These are phyloP conservation scores for Polylopha cassiicola DNA, from an alignment of 2,888 invertebrate species.

Conservation along the genomic window DNA sequence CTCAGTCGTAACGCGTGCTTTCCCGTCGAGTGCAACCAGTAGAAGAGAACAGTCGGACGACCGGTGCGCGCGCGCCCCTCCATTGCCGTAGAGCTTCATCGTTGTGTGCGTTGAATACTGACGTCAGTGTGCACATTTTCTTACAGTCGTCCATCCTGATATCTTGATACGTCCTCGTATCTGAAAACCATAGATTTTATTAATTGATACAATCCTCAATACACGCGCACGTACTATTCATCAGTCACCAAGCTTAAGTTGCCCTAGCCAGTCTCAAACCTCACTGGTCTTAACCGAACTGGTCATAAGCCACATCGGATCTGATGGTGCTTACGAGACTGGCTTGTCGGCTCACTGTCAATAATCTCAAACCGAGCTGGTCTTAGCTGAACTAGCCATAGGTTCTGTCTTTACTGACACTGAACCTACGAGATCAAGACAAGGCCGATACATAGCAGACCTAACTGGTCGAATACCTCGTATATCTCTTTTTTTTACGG, in stretches of 20 bases:
- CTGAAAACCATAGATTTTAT: slow-evolving; percentile 1
- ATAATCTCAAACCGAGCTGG: slow-evolving; percentile 7
- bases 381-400: slow-evolving; percentile 9
- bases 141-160: slow-evolving; percentile 12
- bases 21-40: too few species aligned
- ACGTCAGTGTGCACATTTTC: neutral
- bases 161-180: slow-evolving; percentile 8
- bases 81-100: too few species aligned
- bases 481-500: too few species aligned
- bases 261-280: slow-evolving; percentile 3
- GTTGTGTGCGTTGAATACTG: neutral
- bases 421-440: slow-evolving; percentile 2
- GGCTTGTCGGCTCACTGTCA: neutral
- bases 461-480: too few species aligned
- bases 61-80: too few species aligned
- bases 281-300: slow-evolving; percentile 10
- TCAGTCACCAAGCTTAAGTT: neutral
- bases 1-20: too few species aligned
- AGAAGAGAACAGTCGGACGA: too few species aligned
- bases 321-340: slow-evolving; percentile 5
- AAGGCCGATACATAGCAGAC: neutral
- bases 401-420: neutral
- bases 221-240: neutral
- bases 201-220: neutral
- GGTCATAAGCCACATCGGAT: neutral